A percentile compares a stretch with the other conserved stretches of the same genome.
phyloP scores from a whole-genome alignment of 2,113 vertebrate species.

The Salvelinus alpinus region DNA sequence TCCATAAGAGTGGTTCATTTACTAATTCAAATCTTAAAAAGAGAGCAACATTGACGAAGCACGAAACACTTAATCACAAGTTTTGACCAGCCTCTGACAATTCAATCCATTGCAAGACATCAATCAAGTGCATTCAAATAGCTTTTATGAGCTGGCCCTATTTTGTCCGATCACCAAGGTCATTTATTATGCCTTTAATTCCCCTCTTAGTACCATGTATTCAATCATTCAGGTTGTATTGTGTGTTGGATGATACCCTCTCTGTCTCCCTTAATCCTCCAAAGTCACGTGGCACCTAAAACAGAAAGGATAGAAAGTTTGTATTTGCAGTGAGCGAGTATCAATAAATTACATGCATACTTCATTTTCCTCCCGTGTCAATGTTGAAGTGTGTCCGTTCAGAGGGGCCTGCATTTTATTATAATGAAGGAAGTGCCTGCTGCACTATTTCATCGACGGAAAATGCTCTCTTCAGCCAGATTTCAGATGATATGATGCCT shows the following conservation, averaged over 20 bases:
- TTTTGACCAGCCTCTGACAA: slow-evolving; percentile 71
- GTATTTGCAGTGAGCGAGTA: slow-evolving; percentile 40
- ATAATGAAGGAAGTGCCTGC: slow-evolving; percentile 64
- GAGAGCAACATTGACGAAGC: slow-evolving; percentile 83
- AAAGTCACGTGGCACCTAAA: slow-evolving; percentile 21
- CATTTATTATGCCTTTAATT: slow-evolving; percentile 60
- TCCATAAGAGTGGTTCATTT: slow-evolving; percentile 86
- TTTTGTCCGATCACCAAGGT: slow-evolving; percentile 49
- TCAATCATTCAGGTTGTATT: slow-evolving; percentile 61
- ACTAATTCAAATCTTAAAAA: slow-evolving; percentile 92
- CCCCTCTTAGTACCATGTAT: slow-evolving; percentile 42
- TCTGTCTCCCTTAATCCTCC: not conserved
- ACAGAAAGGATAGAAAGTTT: slow-evolving; percentile 43
- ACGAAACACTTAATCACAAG: slow-evolving; percentile 82
- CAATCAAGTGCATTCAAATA: slow-evolving; percentile 65
- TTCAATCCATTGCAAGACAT: slow-evolving; percentile 72
- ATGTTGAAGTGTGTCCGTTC: slow-evolving; percentile 61
- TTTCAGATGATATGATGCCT: slow-evolving; percentile 74
- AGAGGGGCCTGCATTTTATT: slow-evolving; percentile 59
- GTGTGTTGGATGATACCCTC: slow-evolving; percentile 32
- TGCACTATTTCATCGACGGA: slow-evolving; percentile 63
- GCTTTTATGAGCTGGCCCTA: slow-evolving; percentile 45
- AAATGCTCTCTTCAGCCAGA: slow-evolving; percentile 61
- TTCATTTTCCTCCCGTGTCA: slow-evolving; percentile 64
- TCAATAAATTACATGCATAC: slow-evolving; percentile 66